phyloP scores from a whole-genome alignment of 2,888 invertebrate species.

The Caenorhabditis virilis region DNA sequence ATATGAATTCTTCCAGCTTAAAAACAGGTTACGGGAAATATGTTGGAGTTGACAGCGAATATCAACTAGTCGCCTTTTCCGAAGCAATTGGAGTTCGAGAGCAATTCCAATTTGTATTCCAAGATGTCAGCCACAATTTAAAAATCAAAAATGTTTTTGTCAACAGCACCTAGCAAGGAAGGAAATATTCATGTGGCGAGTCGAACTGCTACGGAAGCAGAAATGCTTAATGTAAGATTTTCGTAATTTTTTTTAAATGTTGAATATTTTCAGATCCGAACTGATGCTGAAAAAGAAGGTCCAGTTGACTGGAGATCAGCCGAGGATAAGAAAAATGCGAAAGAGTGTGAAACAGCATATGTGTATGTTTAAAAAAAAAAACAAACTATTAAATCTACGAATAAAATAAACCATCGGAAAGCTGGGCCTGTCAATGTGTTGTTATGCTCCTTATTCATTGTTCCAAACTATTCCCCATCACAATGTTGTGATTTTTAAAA shows the following conservation, averaged over 20 bases:
- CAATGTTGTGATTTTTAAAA: too few relatives aligned
- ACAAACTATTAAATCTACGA: background rate
- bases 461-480: too few relatives aligned
- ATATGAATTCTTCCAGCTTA: constrained; percentile 76
- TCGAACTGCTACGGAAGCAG: constrained; percentile 78
- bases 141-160: constrained; percentile 86
- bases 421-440: too few relatives aligned
- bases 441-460: too few relatives aligned
- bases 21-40: constrained; percentile 99
- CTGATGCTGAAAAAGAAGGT: constrained; percentile 72
- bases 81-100: constrained; percentile 93
- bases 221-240: constrained; percentile 75
- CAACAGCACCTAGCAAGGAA: constrained; percentile 78
- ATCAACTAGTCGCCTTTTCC: constrained; percentile 84
- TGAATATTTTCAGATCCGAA: constrained; percentile 70
- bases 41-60: constrained; percentile 84
- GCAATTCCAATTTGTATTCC: constrained; percentile 94
- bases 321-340: constrained; percentile 85
- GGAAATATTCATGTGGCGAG: constrained; percentile 82
- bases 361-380: constrained; percentile 76
- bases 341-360: constrained; percentile 91
- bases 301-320: constrained; percentile 77
- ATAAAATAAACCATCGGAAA: too few relatives aligned
- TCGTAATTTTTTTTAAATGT: too few relatives aligned
- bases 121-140: too few relatives aligned